Evolutionary conservation across 2,113 vertebrate species (phyloP).

Genomic region (Halichoeres trimaculatus): DNA sequence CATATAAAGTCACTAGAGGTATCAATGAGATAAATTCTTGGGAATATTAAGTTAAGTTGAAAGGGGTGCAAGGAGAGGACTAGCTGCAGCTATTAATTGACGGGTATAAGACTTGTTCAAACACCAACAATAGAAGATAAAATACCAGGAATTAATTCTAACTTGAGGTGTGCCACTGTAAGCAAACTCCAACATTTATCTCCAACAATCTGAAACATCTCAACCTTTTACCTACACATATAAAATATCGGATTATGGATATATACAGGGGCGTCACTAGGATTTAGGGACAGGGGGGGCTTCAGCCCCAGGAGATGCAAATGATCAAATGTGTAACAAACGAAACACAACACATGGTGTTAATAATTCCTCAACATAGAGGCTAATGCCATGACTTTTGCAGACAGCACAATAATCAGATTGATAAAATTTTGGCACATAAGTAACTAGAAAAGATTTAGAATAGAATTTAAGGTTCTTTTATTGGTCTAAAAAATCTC

Average conservation of each 20-base stretch:
- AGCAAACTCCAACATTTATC: constrained; percentile 17
- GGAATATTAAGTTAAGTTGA: constrained; percentile 22
- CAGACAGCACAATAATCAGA: no score
- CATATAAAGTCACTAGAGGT: constrained; percentile 17
- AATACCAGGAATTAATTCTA: constrained; percentile 33
- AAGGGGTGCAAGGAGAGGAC: constrained; percentile 15
- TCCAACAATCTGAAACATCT: constrained; percentile 32
- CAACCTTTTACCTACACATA: constrained; percentile 24
- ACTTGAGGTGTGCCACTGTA: neutral
- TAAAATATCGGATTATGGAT: constrained; percentile 2
- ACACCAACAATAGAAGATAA: constrained; percentile 7
- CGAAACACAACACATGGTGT: no score
- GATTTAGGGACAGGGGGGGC: no score
- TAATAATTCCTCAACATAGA: no score
- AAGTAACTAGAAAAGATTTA: no score
- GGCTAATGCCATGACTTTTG: no score
- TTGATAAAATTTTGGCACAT: no score
- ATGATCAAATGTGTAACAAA: no score
- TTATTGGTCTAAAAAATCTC: no score
- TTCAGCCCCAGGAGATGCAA: no score
- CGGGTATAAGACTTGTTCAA: constrained; percentile 19
- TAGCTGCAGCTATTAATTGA: constrained; percentile 39
- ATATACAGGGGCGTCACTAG: no score
- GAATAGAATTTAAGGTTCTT: no score
- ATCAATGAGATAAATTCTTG: constrained; percentile 27